These are phyloP conservation scores for Drosophila pseudotalamancana DNA, from an alignment of 2,888 invertebrate genomes.

Conservation along the genomic window DNA sequence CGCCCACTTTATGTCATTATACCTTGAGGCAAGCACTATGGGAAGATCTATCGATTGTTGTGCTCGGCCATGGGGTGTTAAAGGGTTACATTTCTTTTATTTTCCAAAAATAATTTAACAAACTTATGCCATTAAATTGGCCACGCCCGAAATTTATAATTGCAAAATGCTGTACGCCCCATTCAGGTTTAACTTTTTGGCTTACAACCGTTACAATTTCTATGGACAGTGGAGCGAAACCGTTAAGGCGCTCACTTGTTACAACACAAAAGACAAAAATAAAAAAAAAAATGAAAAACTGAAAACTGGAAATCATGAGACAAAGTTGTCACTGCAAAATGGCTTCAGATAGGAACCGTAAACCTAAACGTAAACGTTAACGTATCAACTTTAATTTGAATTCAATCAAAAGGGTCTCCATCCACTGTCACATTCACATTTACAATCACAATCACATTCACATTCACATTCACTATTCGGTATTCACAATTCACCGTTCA, in stretches of 20 bases:
- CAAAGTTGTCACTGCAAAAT: constrained; percentile 61
- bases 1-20: constrained; percentile 43
- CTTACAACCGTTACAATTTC: constrained; percentile 56
- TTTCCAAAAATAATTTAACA: constrained; percentile 29
- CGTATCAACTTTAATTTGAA: constrained; percentile 69
- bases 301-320: constrained; percentile 43
- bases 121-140: constrained; percentile 73
- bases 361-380: constrained; percentile 27
- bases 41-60: constrained; percentile 37
- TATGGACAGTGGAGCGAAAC: constrained; percentile 35
- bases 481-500: constrained; percentile 34
- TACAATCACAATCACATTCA: constrained; percentile 41
- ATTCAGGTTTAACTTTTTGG: constrained; percentile 8
- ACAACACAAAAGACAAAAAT: constrained; percentile 37
- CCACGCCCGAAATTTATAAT: constrained; percentile 61
- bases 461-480: constrained; percentile 23
- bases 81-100: constrained; percentile 47
- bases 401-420: constrained; percentile 69
- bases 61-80: constrained; percentile 32
- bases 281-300: constrained; percentile 13
- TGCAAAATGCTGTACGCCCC: constrained; percentile 65
- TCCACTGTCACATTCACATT: constrained; percentile 43
- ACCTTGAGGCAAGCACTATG: constrained; percentile 7
- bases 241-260: constrained; percentile 71
- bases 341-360: constrained; percentile 28